These are phyloP conservation scores for Sapayoa aenigma DNA, from an alignment of 2,113 vertebrate genomes.

Conservation along the genomic window DNA sequence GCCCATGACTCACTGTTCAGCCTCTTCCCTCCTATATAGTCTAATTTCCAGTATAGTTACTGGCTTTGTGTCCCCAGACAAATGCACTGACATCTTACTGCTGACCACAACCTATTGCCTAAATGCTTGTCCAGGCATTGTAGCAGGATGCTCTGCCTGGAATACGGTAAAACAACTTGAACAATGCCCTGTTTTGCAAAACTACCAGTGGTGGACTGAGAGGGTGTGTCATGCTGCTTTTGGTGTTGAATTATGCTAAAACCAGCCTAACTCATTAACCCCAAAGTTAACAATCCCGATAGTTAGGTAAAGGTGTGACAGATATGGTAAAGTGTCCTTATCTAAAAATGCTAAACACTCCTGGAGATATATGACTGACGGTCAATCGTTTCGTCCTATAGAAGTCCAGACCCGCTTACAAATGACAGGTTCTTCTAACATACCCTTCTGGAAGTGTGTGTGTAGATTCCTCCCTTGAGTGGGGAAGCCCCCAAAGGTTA, in stretches of 20 bases:
- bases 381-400: neutral
- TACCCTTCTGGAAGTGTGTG: neutral
- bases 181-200: neutral
- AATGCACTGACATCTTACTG: neutral
- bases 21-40: neutral
- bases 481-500: neutral
- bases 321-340: neutral
- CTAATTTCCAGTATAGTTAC: neutral
- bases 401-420: neutral
- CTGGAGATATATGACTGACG: neutral
- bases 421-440: neutral
- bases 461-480: neutral
- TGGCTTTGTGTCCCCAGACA: neutral
- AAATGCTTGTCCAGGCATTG: neutral
- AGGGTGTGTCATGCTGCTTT: neutral
- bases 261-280: neutral
- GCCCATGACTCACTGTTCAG: neutral
- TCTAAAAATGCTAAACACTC: neutral
- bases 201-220: neutral
- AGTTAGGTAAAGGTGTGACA: neutral
- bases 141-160: neutral
- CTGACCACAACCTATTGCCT: accelerated
- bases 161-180: neutral
- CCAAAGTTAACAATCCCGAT: neutral
- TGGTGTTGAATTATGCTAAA: neutral